Evolutionary conservation across 1,140 invertebrate genomes (phyloP), one percentile per base, ranked within the genome.

Genomic region (Drosophila kepulauana): DNA sequence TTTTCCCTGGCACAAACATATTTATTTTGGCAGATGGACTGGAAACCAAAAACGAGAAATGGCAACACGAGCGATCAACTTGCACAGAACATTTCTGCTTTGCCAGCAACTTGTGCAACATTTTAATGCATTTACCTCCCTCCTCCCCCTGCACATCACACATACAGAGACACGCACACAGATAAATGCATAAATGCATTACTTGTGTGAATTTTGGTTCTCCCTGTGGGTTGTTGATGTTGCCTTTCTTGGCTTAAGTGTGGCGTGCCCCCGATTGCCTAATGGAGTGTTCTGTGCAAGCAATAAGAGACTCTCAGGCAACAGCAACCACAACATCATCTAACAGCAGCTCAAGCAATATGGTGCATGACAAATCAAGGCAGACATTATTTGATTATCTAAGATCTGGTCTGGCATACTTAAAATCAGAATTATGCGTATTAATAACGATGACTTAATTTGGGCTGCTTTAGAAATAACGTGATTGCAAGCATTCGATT

Each of bases 1-100:
- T 70, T 71, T 70, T 71, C 11, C 20, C 61, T 67, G 69, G 33
- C 49, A 66, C 59, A 74, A 73, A 52, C 70, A 78, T 78, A 78
- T 78, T 78, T 78, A 74, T 78, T 78, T 78, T 78, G 75, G 70
- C 70, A 74, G 75, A 78, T 74, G 70, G 70, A 78, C 70, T 77
- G 75, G 70, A 78, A 78, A 78, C 51, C 51, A 57, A 59, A 68
- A 25, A 25, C 62, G 69, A 61, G 57, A 73, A 67, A 77, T 70
- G 74, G 59, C 45, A 75, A 33, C 33, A 49, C n/a, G 57, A 52
- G 30, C 62, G 30, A 35, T 46, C 48, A 11, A 58, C 15, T 30
- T 13, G 3, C 10, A 61, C 35, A 41, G 25, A 30, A 43, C 45
- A 59, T 63, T 49, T 70, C 33, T 62, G 25, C 59, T 54, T 46